Percentiles rank a stretch among this genome's conserved stretches.
Conservation (phyloP, 1,140 invertebrate genomes). For the Hylyphantes graminicola region DNA sequence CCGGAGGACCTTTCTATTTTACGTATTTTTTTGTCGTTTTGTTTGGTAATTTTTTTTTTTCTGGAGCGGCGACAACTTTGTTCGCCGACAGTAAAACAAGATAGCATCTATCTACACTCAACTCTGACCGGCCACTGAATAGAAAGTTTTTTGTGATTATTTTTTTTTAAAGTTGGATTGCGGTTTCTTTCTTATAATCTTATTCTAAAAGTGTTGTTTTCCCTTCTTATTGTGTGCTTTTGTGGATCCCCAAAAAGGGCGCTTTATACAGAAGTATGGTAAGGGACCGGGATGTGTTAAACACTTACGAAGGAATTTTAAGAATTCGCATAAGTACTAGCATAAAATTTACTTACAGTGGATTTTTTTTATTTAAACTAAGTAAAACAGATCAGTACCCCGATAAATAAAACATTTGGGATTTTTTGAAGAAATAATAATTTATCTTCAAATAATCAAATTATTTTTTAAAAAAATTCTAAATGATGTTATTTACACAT, state of each 20-base stretch:
- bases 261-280: background rate
- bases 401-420: too few relatives aligned
- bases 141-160: background rate
- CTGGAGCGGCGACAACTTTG: slow-evolving; percentile 53
- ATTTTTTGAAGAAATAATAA: too few relatives aligned
- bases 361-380: background rate
- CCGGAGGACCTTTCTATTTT: slow-evolving; percentile 24
- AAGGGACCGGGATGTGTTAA: background rate
- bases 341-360: background rate
- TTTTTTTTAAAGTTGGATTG: slow-evolving; percentile 8
- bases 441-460: too few relatives aligned
- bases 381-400: background rate
- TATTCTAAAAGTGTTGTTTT: background rate
- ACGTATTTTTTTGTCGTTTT: slow-evolving; percentile 3
- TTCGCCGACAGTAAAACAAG: slow-evolving; percentile 46
- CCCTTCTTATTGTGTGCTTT: too few relatives aligned
- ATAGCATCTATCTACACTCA: slow-evolving; percentile 22
- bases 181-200: background rate
- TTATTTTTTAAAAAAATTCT: too few relatives aligned
- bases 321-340: background rate
- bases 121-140: slow-evolving; percentile 43
- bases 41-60: background rate
- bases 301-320: background rate
- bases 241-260: background rate
- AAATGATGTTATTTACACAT: too few relatives aligned